Base-by-base conservation (phyloP, 1,140 invertebrate species). In the Prorops nasuta region DNA sequence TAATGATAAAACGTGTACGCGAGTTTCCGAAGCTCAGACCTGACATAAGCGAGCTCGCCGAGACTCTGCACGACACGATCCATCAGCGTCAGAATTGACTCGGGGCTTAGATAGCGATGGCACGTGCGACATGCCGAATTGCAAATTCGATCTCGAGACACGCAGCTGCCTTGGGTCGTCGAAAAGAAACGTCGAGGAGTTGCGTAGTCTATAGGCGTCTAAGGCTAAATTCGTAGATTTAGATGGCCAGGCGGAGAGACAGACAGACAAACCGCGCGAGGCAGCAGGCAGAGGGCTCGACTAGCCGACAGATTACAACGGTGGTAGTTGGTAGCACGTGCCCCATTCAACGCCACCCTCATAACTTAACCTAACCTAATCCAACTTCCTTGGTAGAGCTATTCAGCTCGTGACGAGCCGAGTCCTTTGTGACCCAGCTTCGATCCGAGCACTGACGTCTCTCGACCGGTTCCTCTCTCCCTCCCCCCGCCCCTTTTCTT, bases 271-370 rank as follows among this genome's bases (percentile, higher is more conserved):
- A 15, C 14, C 14, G 9, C 34, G 40, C 9, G 32, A 35, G 32
- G 38, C 46, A 16, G 17, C 31, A 46, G 49, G 44, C 40, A 50
- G 45, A 43, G 36, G 19, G 44, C 32, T 44, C 35, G 10, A 28
- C 8, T 38, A 40, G 38, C 43, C 35, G 24, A n/a, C n/a, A n/a
- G n/a, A n/a, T n/a, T n/a, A n/a, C n/a, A n/a, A n/a, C n/a, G n/a
- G n/a, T n/a, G n/a, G n/a, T n/a, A 49, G 40, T 49, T 49, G 61
- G 67, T 65, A 73, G 72, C 71, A 67, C 72, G 71, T 72, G 72
- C 67, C 66, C 58, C 66, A 66, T 70, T 72, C 15, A 49, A 49
- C 54, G 55, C 69, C 71, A 72, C 71, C 71, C 67, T 72, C 69
- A 64, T 70, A 69, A 69, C 64, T 64, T 63, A 66, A 66, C 61